Base-by-base conservation (phyloP, 2,113 vertebrate genomes). In the Dicerorhinus sumatrensis region DNA sequence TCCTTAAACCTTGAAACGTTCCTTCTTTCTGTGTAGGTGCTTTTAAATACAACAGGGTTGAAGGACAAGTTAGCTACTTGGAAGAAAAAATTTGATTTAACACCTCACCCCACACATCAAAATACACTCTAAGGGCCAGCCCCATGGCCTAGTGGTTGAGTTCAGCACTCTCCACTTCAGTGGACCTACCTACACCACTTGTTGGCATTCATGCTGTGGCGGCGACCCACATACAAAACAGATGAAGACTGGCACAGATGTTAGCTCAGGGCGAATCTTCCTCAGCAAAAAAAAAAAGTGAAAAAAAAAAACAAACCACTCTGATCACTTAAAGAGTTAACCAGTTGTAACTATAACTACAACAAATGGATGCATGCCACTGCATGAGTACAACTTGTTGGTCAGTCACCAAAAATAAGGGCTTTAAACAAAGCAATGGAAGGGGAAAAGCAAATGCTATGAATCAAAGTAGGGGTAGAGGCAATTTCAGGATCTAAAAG, bases 321-420 rank as follows among this genome's bases (percentile, higher is more conserved):
- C 58, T 72, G 20, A 73, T 84, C 46, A 75, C 39, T 29, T 89
- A 51, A 63, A 90, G 54, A 79, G 81, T 14, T 73, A 21, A 84
- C 33, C 36, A 73, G 31, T 0, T 21, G 73, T 84, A 92, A 97
- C 8, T 87, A 0, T 46, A 84, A 63, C 60, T 42, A 7, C 62
- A 77, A 89, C 46, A 92, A 36, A 95, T 48, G n/a, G n/a, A 60
- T 77, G 76, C 63, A 60, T 77, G 76, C 63, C 62, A 93, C 16
- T 25, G 31, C 48, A 39, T 75, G 67, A 67, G 33, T 73, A 82
- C 48, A 93, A 82, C 31, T 42, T 89, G 58, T 76, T 31, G 14
- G 14, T 76, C 76, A 88, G 33, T 83, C 48, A 86, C 48, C 76
- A 93, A 51, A 76, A 33, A 54, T 17, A 83, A 51, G 1, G 5